Evolutionary conservation across 1,140 invertebrate species (phyloP), one percentile per base, ranked within the genome.

Genomic region (Scaptomyza pallida): DNA sequence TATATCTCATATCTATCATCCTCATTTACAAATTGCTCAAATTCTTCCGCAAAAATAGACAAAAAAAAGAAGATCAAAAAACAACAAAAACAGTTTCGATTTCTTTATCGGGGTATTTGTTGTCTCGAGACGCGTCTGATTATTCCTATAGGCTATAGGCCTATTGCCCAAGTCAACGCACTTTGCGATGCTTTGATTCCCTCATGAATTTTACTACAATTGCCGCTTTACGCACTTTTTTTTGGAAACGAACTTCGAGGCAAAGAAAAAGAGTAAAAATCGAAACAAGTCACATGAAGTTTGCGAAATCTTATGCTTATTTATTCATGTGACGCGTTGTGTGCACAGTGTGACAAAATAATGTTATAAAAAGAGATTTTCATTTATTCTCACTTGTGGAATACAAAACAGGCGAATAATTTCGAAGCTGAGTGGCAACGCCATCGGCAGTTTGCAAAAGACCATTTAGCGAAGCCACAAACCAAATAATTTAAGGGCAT

Each of bases 141-240:
- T 52, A 67, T 72, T 68, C 63, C 37, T 17, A 17, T 17, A 45
- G 52, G 63, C 55, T 54, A 61, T 72, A 68, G 57, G 63, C 74
- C 74, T 88, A 76, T 75, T 77, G 47, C 48, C 9, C 40, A 70
- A 81, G 81, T 86, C 81, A 86, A 86, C 82, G 81, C 82, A 81
- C 81, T 81, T 54, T 47, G 45, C 50, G 48, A 33, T 10, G 16
- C 10, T 37, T 37, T n/a, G 41, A 41, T n/a, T n/a, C n/a, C 33
- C 77, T 88, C 81, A 86, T 86, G 81, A 88, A 86, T 86, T 86
- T 86, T 86, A 86, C 81, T 86, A 86, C 81, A 75, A 88, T 67
- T 86, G 81, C 81, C 81, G 81, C 82, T 81, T 85, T 86, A 86
- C 81, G 81, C 81, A 88, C 82, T 74, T 80, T 80, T 68, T 62